phyloP scores from a whole-genome alignment of 2,797 vertebrate genomes.

The Gadopsis marmoratus region DNA sequence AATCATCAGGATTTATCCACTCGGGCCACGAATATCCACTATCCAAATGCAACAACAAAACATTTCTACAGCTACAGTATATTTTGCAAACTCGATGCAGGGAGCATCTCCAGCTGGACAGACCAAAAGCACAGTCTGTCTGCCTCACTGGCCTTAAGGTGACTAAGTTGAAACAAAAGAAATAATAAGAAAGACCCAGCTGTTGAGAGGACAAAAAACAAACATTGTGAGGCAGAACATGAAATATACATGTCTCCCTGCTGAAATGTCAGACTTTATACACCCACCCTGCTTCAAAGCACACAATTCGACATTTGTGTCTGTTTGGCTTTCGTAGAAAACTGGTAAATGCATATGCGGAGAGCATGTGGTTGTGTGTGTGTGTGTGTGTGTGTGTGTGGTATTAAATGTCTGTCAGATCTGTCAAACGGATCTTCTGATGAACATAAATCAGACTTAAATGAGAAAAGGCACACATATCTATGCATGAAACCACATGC shows the following conservation, averaged over 20 bases:
- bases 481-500: not conserved
- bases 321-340: slow-evolving; percentile 80
- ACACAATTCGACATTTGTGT: slow-evolving; percentile 88
- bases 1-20: not conserved
- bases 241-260: slow-evolving; percentile 69
- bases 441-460: slow-evolving; percentile 27
- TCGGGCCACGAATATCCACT: not conserved
- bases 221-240: slow-evolving; percentile 20
- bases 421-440: slow-evolving; percentile 81
- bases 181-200: not conserved
- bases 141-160: slow-evolving; percentile 17
- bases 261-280: slow-evolving; percentile 87
- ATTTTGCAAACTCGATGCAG: slow-evolving; percentile 10
- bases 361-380: not conserved
- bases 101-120: not conserved
- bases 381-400: slow-evolving; percentile 67
- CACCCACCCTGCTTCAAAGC: slow-evolving; percentile 79
- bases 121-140: slow-evolving; percentile 24
- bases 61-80: slow-evolving; percentile 5
- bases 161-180: slow-evolving; percentile 1
- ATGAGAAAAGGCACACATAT: not conserved
- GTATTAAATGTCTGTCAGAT: slow-evolving; percentile 59
- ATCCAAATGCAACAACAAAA: not conserved
- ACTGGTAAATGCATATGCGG: slow-evolving; percentile 72
- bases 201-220: not conserved